A percentile compares a stretch with the other conserved stretches of the same genome.
phyloP scores from a whole-genome alignment of 2,113 vertebrate species.

The Octodon degus region DNA sequence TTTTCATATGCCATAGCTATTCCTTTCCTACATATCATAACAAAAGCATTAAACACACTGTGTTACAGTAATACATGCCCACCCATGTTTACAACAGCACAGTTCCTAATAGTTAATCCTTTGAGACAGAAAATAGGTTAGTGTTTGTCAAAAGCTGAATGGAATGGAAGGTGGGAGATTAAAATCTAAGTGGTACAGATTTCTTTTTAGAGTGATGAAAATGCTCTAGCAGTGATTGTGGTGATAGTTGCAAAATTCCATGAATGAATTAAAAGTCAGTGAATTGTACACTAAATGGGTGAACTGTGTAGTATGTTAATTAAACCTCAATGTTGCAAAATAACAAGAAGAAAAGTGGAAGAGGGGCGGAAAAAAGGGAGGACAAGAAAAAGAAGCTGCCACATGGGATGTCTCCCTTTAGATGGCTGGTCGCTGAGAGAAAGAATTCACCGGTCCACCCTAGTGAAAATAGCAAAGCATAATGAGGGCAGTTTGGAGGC shows the following conservation, averaged over 20 bases:
- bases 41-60: background rate
- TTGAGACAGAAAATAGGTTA: background rate
- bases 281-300: background rate
- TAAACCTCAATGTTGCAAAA: conserved; percentile 34
- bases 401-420: background rate
- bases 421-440: background rate
- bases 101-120: background rate
- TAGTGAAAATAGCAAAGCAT: background rate
- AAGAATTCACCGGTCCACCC: background rate
- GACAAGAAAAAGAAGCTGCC: background rate
- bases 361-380: background rate
- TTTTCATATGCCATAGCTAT: background rate
- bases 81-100: background rate
- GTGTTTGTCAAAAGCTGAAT: background rate
- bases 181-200: background rate
- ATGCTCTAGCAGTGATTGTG: conserved; percentile 1
- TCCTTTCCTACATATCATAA: background rate
- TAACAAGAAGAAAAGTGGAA: background rate
- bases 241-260: background rate
- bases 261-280: conserved; percentile 42
- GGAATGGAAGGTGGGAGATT: background rate
- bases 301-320: background rate
- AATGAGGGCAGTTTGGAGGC: background rate
- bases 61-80: background rate
- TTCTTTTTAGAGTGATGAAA: conserved; percentile 34